Base-by-base conservation (phyloP, 2,888 invertebrate genomes). In the Dynastes maya region DNA sequence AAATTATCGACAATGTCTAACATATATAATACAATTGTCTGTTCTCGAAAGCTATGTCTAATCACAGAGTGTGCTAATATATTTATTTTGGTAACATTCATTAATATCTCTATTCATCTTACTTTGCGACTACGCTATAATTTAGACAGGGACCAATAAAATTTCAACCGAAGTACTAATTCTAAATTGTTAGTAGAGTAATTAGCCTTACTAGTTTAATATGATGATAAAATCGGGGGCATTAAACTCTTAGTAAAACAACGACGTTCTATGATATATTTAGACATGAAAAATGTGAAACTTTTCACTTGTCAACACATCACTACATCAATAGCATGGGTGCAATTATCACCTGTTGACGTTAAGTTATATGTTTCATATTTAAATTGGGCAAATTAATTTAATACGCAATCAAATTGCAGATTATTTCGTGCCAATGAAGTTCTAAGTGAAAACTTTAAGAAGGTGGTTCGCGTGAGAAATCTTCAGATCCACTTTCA, bases 1-100 rank as follows among this genome's bases (percentile, higher is more conserved):
- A 65, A 65, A 65, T 63, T 63, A 32, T 63, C 63, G 13, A 63
- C 63, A 29, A 63, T 32, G 29, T 63, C 63, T 32, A 63, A 13
- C 3, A 13, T 63, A 32, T 63, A 63, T 11, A 32, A 45, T 45
- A 45, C 11, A 45, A 45, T 45, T 45, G 11, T 45, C 45, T 45
- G 55, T 22, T 55, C n/a, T 55, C 55, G 22, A 55, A 55, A 55
- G 55, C 13, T n/a, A 53, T 37, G 45, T 45, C 8, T 45, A 37
- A 37, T 37, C 32, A 37, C 32, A 5, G 32, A 32, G 5, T 5
- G 32, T 37, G 32, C 6, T 37, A 37, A 37, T 37, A 37, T 37
- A 5, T 37, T 37, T 37, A 37, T 37, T 37, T 5, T 37, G 32
- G 32, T 37, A 37, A 37, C 32, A 5, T 37, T 5, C 6, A 37